phyloP scores from a whole-genome alignment of 1,140 invertebrate species.

The Drosophila albomicans region DNA sequence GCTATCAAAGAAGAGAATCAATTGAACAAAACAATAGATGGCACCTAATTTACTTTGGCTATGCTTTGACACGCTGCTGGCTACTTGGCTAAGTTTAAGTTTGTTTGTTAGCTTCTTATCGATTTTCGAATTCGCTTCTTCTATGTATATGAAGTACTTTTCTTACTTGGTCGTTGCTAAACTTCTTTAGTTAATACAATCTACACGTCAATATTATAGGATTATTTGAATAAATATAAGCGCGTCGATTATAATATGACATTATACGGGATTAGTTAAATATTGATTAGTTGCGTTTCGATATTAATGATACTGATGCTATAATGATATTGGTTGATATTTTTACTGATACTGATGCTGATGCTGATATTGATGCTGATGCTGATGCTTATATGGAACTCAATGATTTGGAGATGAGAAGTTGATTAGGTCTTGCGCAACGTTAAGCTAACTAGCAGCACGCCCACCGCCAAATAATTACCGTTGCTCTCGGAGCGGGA shows the following conservation, averaged over 20 bases:
- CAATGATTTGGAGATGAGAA: slow-evolving; percentile 1
- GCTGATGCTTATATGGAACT: not conserved
- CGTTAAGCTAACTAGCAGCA: slow-evolving; percentile 80
- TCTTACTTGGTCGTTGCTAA: slow-evolving; percentile 43
- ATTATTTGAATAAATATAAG: slow-evolving; percentile 6
- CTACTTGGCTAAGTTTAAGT: slow-evolving; percentile 59
- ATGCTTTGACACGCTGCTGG: slow-evolving; percentile 64
- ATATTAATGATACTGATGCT: slow-evolving; percentile 15
- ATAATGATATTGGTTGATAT: slow-evolving; percentile 7
- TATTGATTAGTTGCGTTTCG: slow-evolving; percentile 22
- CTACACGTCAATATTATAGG: slow-evolving; percentile 15
- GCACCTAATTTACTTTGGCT: slow-evolving; percentile 60
- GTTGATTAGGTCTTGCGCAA: slow-evolving; percentile 72
- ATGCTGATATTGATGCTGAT: slow-evolving; percentile 15
- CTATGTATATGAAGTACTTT: no score
- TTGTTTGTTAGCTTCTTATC: slow-evolving; percentile 26
- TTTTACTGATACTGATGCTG: slow-evolving; percentile 3
- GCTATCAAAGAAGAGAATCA: slow-evolving; percentile 54
- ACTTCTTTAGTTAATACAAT: slow-evolving; percentile 9
- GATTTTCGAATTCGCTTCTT: not conserved
- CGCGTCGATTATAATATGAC: not conserved
- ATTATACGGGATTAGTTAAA: not conserved
- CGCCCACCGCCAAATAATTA: slow-evolving; percentile 84
- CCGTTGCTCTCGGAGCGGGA: slow-evolving; percentile 83
- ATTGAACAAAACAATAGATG: slow-evolving; percentile 36